Evolutionary conservation across 92 coral and sea anemone species (phyloP), one percentile per base, ranked within the genome.

Genomic region (Heteractis magnifica): DNA sequence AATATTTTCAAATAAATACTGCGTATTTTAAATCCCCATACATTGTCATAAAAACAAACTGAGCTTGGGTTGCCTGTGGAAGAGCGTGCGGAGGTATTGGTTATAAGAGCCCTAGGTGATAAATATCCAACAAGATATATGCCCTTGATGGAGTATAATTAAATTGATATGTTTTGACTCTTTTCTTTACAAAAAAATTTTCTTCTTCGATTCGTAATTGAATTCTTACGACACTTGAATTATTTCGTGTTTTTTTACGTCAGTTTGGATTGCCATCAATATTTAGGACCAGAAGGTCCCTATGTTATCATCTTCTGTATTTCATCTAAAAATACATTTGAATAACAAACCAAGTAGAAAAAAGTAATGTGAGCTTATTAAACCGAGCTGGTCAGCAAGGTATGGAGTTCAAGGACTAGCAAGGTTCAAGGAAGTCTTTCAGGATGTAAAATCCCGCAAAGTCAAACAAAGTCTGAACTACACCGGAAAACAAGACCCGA

Each of bases 361-460:
- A 26, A 15, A 23, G 49, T 9, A 21, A 68, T 26, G 14, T 44
- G 10, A 26, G 14, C 12, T 44, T 23, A 79, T 79, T 59, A 59
- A 79, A 18, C 10, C 71, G 82, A 56, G 19, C 50, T 68, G 73
- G 23, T 12, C 73, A 68, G 2, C 49, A 10, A 23, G 50, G 15
- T 49, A 60, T 56, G 82, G n/a, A 59, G 18, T 79, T 51, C 13
- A 56, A 59, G 82, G 72, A 15, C 73, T 68, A 48, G 6, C 50
- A 49, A 16, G 6, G 12, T 15, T 26, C 16, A 50, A 68, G 52
- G 75, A 51, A 62, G 58, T 44, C 19, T 14, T 80, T 5, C 55
- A 80, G 75, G 55, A 80, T 80, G 83, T 80, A 11, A 65, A 80
- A 65, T 21, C 70, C 71, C 75, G 12, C 53, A 55, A 77, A 77